Percentiles rank a stretch among this genome's conserved stretches.
phyloP scores from a whole-genome alignment of 2,113 vertebrate species.

The Elachura formosa region DNA sequence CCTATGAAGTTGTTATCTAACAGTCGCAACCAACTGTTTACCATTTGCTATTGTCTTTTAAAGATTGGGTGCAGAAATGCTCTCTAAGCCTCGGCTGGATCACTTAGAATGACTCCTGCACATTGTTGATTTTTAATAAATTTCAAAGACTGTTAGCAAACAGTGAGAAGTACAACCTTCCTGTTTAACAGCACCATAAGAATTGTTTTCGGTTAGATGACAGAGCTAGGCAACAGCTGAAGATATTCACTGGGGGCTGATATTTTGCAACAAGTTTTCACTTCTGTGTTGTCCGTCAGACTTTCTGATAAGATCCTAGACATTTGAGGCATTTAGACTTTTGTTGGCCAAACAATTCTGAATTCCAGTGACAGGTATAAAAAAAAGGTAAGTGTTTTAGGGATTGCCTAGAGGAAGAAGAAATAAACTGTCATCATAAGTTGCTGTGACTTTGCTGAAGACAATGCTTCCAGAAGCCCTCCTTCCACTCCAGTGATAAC shows the following conservation, averaged over 20 bases:
- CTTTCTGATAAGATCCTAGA: not conserved
- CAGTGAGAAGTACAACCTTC: not conserved
- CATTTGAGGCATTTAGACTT: not conserved
- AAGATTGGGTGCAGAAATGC: not conserved
- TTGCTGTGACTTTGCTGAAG: not conserved
- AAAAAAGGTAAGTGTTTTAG: not conserved
- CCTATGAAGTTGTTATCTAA: conserved; percentile 1
- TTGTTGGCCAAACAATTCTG: not conserved
- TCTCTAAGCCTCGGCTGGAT: conserved; percentile 20
- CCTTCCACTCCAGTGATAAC: not conserved
- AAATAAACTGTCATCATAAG: not conserved
- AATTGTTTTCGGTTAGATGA: not conserved
- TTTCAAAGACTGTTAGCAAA: conserved; percentile 36
- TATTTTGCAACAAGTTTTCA: not conserved
- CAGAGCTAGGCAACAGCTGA: not conserved
- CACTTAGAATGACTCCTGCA: not conserved
- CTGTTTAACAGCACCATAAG: not conserved
- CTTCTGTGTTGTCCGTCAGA: not conserved
- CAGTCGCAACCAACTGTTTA: conserved; percentile 27
- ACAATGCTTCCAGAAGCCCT: not conserved
- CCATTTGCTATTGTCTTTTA: conserved; percentile 7
- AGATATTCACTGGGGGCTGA: not conserved
- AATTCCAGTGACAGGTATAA: not conserved
- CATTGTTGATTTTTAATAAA: conserved; percentile 25
- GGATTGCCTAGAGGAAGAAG: not conserved